Conservation (phyloP, 2,113 vertebrate genomes). For the Syngnathus floridae region DNA sequence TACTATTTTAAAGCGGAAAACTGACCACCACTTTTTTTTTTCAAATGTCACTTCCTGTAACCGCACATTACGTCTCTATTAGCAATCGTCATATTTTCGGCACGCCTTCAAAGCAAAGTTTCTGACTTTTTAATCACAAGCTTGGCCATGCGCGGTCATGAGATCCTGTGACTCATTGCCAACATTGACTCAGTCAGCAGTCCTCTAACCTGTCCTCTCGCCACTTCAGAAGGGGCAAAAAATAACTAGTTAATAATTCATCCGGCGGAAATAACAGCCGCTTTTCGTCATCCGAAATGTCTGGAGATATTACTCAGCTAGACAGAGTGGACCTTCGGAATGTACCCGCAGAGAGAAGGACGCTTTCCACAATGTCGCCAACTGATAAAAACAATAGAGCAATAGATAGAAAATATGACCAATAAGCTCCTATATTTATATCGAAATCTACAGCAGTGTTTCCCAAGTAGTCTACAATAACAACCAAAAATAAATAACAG, state of each 20-base stretch:
- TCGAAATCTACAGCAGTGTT: too few species aligned
- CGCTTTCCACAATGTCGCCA: neutral
- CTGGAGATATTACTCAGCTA: conserved; percentile 45
- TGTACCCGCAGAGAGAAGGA: conserved; percentile 5
- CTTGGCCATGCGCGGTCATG: conserved; percentile 56
- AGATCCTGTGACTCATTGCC: conserved; percentile 58
- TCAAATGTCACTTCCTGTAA: neutral
- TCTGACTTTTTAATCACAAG: conserved; percentile 45
- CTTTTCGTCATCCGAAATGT: conserved; percentile 54
- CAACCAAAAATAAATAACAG: conserved; percentile 14
- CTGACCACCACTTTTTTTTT: neutral
- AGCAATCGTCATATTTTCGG: conserved; percentile 47
- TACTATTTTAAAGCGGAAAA: neutral
- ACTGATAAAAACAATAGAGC: neutral
- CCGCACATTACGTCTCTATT: conserved; percentile 28
- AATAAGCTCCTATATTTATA: neutral
- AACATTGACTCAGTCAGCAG: conserved; percentile 62
- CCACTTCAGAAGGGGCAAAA: conserved; percentile 44
- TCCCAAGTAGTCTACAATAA: too few species aligned
- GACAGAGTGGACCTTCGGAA: conserved; percentile 16
- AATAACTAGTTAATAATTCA: conserved; percentile 61
- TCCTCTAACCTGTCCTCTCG: conserved; percentile 65
- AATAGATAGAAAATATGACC: neutral
- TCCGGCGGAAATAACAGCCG: conserved; percentile 50
- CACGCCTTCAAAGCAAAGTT: conserved; percentile 42